Evolutionary conservation across 2,797 vertebrate genomes (phyloP).

Genomic region (Halcyon leucocephala): DNA sequence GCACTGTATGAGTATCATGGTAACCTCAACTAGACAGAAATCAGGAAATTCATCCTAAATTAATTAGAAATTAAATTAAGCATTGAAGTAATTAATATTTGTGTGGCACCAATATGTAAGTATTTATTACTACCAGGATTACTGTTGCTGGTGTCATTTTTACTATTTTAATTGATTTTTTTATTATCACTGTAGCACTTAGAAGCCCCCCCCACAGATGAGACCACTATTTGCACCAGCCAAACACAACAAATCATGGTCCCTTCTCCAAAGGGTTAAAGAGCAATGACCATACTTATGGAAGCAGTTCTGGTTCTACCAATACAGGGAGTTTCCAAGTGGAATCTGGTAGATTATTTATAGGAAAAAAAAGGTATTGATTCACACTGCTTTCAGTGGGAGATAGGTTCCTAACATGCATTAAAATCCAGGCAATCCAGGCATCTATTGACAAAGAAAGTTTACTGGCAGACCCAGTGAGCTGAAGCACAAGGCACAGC

Average conservation of each 20-base stretch:
- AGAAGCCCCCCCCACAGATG: neutral
- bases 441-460: neutral
- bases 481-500: neutral
- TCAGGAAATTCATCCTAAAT: slow-evolving; percentile 51
- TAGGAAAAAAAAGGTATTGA: neutral
- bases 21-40: slow-evolving; percentile 4
- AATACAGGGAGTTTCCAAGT: neutral
- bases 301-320: neutral
- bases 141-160: neutral
- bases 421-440: neutral
- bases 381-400: neutral
- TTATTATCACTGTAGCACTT: neutral
- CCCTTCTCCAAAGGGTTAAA: neutral
- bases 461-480: neutral
- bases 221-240: neutral
- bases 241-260: neutral
- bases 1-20: neutral
- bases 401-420: neutral
- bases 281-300: neutral
- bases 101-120: neutral
- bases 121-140: slow-evolving; percentile 18
- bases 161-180: neutral
- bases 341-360: neutral
- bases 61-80: slow-evolving; percentile 64
- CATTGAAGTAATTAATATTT: slow-evolving; percentile 53